Evolutionary conservation across 2,797 vertebrate genomes (phyloP).

Genomic region (Syndactyla subalaris): DNA sequence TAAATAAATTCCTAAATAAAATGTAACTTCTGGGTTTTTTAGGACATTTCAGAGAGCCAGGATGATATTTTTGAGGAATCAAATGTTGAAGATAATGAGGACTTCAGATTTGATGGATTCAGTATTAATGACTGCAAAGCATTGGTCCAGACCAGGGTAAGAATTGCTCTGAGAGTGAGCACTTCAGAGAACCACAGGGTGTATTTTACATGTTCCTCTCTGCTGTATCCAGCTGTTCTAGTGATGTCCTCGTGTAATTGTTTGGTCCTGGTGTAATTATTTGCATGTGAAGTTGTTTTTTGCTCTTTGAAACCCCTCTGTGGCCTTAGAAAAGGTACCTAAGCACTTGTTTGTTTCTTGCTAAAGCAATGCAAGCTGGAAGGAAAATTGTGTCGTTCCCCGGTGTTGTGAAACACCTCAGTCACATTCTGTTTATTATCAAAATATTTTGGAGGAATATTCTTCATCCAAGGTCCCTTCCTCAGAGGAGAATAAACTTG

Average conservation of each 20-base stretch:
- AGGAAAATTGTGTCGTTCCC: not conserved
- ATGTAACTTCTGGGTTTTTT: not conserved
- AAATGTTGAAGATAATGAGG: not conserved
- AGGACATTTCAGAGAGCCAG: conserved; percentile 23
- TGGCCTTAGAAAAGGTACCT: not conserved
- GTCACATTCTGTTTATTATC: not conserved
- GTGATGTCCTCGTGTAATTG: not conserved
- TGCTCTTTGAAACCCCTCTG: not conserved
- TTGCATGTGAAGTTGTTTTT: not conserved
- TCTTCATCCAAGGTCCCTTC: not conserved
- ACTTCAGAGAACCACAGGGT: not conserved
- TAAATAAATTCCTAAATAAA: not conserved
- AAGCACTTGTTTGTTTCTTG: not conserved
- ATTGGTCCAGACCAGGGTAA: conserved; percentile 75
- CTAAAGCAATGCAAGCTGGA: not conserved
- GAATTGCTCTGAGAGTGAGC: not conserved
- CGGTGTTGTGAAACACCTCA: not conserved
- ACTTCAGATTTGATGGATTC: conserved; percentile 15
- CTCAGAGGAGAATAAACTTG: not conserved
- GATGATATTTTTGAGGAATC: conserved; percentile 5
- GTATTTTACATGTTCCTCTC: not conserved
- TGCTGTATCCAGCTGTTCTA: not conserved
- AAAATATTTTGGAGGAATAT: not conserved
- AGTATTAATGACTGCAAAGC: conserved; percentile 43
- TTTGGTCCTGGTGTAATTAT: not conserved